A percentile compares a stretch with the other conserved stretches of the same genome.
Evolutionary conservation across 2,797 vertebrate genomes (phyloP).

Genomic region (Lagorchestes hirsutus): DNA sequence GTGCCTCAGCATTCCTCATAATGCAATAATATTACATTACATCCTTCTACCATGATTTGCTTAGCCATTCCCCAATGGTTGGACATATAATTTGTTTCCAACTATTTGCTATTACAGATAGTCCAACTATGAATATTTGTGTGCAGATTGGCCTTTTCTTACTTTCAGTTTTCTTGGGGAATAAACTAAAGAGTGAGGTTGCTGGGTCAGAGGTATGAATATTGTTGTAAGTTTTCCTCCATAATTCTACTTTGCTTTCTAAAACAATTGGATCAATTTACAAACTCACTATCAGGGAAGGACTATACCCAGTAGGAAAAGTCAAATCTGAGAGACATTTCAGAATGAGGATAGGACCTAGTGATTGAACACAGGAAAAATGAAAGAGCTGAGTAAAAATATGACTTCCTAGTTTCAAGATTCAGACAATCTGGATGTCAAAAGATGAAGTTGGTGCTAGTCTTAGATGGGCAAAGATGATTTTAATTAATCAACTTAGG

Average conservation of each 20-base stretch:
- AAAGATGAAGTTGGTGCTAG: background rate
- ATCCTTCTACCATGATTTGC: background rate
- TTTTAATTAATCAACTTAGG: background rate
- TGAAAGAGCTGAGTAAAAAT: background rate
- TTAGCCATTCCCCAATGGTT: background rate
- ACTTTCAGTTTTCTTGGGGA: background rate
- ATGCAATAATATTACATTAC: background rate
- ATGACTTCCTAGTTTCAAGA: constrained; percentile 24
- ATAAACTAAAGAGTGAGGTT: background rate
- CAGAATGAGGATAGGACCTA: background rate
- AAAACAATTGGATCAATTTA: background rate
- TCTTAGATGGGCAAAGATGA: constrained; percentile 4
- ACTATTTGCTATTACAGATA: background rate
- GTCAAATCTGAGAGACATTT: background rate
- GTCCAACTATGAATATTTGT: background rate
- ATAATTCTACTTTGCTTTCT: background rate
- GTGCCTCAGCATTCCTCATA: background rate
- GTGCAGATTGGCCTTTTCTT: background rate
- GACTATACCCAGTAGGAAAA: background rate
- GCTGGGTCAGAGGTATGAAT: background rate
- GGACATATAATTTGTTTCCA: background rate
- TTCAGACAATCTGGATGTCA: background rate
- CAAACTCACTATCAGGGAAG: background rate
- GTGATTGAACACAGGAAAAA: background rate
- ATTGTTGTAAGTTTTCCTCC: background rate